Evolutionary conservation across 2,888 invertebrate genomes (phyloP), one percentile per base, ranked within the genome.

Genomic region (Phaonia tiefii): DNA sequence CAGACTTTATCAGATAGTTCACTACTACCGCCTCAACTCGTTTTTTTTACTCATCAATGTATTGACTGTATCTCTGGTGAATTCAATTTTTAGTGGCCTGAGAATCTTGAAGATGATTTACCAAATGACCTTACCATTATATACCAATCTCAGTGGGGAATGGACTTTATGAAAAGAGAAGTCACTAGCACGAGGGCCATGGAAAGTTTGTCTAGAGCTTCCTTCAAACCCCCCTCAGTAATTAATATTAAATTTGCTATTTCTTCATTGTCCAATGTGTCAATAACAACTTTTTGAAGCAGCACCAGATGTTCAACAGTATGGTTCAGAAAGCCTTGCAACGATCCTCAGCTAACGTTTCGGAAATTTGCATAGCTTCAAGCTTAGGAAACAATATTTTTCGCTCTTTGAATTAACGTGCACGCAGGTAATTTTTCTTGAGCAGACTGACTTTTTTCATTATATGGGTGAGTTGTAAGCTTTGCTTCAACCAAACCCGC

Each of bases 121-220:
- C 86, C 86, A 86, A 73, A 87, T 70, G 56, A 84, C 75, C 78
- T 83, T 85, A 60, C 17, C 37, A 37, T 11, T 49, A 49, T 8
- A 20, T 49, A 20, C 49, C 20, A 49, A 49, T 49, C 20, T 49
- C 5, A 49, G 49, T 49, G 20, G 49, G 20, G 20, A 49, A 49
- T 49, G 49, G 49, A 46, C 46, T 5, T 46, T 46, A 46, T 46
- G 2, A 46, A 46, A 13, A 46, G 46, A 46, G 5, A 17, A 49
- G 49, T 67, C 37, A 25, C 63, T 63, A 44, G 22, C 22, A 39
- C 44, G 22, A 39, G 44, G 44, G 63, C 63, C 42, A 63, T 63
- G 63, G 22, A 63, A 22, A 22, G 44, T 44, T n/a, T 63, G 31
- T 17, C 31, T 8, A 5, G 31, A 31, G 31, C 31, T 31, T 31